Evolutionary conservation across 1,140 invertebrate genomes (phyloP).

Genomic region (Macrobrachium nipponense): DNA sequence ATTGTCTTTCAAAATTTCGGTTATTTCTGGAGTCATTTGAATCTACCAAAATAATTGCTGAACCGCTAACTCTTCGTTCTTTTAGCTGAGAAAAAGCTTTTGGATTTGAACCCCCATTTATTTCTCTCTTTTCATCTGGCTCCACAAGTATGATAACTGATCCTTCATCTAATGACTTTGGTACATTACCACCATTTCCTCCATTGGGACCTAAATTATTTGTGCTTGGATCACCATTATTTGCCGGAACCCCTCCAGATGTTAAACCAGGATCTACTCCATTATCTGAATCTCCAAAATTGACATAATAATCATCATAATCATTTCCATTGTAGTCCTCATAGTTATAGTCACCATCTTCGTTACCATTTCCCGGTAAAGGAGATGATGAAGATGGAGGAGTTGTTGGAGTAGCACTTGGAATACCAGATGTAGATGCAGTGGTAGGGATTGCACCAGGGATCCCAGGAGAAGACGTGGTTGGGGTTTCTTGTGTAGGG

Average conservation of each 20-base stretch:
- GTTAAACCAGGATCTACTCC: slow-evolving; percentile 5
- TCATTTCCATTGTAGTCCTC: slow-evolving; percentile 12
- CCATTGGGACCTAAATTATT: no score
- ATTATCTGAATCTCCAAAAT: not conserved
- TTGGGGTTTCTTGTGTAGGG: not conserved
- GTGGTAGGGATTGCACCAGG: slow-evolving; percentile 29
- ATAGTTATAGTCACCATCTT: slow-evolving; percentile 17
- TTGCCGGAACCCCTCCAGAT: not conserved
- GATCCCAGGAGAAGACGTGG: not conserved
- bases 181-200: no score
- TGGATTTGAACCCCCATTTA: no score
- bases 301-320: not conserved
- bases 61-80: no score
- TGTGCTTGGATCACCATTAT: no score
- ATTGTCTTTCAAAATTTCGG: not conserved
- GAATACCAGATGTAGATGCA: not conserved
- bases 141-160: slow-evolving; percentile 32
- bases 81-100: no score
- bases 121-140: not conserved
- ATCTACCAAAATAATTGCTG: no score
- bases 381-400: not conserved
- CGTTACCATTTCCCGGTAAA: not conserved
- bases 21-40: no score
- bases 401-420: not conserved
- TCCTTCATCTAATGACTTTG: not conserved